Conservation (phyloP, 2,113 vertebrate genomes). For the Cinclus cinclus region DNA sequence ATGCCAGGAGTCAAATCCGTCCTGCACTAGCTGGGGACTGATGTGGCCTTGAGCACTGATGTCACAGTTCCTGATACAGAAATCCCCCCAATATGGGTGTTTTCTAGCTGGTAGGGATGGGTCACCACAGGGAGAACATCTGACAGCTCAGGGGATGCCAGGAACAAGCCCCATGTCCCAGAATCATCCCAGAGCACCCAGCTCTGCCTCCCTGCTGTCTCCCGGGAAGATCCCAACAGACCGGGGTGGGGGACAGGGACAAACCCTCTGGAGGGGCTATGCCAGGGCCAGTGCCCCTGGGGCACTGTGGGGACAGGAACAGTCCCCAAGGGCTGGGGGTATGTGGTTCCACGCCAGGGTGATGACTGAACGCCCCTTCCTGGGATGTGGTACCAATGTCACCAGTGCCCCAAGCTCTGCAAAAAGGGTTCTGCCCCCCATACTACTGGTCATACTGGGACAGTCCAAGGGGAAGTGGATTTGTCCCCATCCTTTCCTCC, state of each 20-base stretch:
- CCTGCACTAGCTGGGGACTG: not conserved
- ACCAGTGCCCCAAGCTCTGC: not conserved
- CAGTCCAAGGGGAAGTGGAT: not conserved
- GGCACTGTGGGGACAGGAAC: not conserved
- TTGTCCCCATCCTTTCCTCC: not conserved
- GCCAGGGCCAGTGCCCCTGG: not conserved
- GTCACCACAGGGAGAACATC: accelerated
- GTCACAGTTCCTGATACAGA: not conserved
- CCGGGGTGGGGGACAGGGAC: not conserved
- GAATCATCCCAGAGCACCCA: accelerated
- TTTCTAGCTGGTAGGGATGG: not conserved
- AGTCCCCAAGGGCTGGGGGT: not conserved
- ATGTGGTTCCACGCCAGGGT: accelerated
- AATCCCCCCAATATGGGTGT: accelerated
- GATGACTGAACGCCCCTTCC: not conserved
- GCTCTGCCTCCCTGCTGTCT: not conserved
- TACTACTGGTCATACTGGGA: not conserved
- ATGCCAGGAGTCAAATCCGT: accelerated
- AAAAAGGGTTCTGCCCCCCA: not conserved
- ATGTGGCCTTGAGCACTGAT: not conserved
- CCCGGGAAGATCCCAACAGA: accelerated
- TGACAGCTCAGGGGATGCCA: not conserved
- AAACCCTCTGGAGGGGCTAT: not conserved
- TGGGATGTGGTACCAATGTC: accelerated
- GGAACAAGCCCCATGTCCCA: accelerated